These are phyloP conservation scores for Poeciliopsis turrubarensis DNA, from an alignment of 2,113 vertebrate genomes.

Conservation along the genomic window DNA sequence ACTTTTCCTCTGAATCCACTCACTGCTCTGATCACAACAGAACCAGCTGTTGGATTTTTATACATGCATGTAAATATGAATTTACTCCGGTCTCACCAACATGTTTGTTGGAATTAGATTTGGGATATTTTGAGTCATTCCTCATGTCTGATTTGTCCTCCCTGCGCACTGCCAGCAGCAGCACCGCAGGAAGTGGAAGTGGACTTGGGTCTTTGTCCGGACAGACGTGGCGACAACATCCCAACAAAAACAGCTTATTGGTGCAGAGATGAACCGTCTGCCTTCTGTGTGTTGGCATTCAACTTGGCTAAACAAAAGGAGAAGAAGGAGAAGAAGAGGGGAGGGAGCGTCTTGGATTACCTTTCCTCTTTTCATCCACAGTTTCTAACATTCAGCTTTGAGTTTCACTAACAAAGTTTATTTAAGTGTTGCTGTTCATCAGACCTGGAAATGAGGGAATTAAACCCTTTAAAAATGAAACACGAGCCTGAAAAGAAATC, in stretches of 20 bases:
- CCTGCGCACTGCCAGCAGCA: slow-evolving; percentile 68
- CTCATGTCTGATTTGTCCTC: slow-evolving; percentile 56
- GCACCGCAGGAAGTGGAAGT: slow-evolving; percentile 82
- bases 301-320: slow-evolving; percentile 76
- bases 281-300: slow-evolving; percentile 81
- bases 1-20: slow-evolving; percentile 9
- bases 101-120: slow-evolving; percentile 34
- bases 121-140: slow-evolving; percentile 55
- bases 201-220: slow-evolving; percentile 87
- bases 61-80: not conserved
- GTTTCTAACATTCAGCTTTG: slow-evolving; percentile 34
- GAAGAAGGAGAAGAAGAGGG: not conserved
- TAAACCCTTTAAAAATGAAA: slow-evolving; percentile 49
- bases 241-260: slow-evolving; percentile 88
- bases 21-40: not conserved
- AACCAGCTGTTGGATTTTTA: slow-evolving; percentile 50
- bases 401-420: slow-evolving; percentile 68
- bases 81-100: slow-evolving; percentile 36
- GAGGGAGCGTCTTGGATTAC: slow-evolving; percentile 75
- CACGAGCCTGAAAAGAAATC: slow-evolving; percentile 8
- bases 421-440: slow-evolving; percentile 66
- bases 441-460: slow-evolving; percentile 41
- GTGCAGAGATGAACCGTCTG: slow-evolving; percentile 84
- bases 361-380: slow-evolving; percentile 68
- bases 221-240: slow-evolving; percentile 87